phyloP scores from a whole-genome alignment of 2,113 vertebrate genomes.

The Cavia porcellus region DNA sequence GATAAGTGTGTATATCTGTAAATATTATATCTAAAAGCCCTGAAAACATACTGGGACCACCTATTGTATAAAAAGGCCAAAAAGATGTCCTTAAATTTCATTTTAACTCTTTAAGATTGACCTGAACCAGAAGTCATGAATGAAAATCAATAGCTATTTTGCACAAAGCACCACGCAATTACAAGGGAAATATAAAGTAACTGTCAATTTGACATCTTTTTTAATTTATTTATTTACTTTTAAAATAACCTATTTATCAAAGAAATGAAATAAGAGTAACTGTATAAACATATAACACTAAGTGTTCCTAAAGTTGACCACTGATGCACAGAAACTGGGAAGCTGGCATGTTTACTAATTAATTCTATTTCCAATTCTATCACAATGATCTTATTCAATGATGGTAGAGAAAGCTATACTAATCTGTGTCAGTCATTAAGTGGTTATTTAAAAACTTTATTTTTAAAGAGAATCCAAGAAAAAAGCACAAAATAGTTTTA shows the following conservation, averaged over 20 bases:
- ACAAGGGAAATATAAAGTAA: slow-evolving; percentile 38
- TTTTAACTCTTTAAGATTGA: slow-evolving; percentile 45
- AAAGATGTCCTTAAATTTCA: slow-evolving; percentile 34
- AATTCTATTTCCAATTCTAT: background rate
- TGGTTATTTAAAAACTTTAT: background rate
- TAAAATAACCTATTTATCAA: background rate
- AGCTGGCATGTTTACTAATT: background rate
- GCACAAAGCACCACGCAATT: background rate
- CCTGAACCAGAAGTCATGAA: background rate
- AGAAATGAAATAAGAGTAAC: background rate
- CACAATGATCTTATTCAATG: background rate
- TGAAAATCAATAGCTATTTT: slow-evolving; percentile 48
- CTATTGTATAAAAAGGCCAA: background rate
- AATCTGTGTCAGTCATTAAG: background rate
- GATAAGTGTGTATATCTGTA: background rate
- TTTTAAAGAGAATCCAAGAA: background rate
- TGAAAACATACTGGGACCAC: background rate
- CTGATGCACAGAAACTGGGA: background rate
- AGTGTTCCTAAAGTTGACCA: background rate
- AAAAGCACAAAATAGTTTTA: background rate
- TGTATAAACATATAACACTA: background rate
- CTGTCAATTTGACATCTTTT: background rate
- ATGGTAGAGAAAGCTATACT: background rate
- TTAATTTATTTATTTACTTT: background rate
- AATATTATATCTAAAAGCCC: background rate